Evolutionary conservation across 2,888 invertebrate species (phyloP), one percentile per base, ranked within the genome.

Genomic region (Parnassius mnemosyne): DNA sequence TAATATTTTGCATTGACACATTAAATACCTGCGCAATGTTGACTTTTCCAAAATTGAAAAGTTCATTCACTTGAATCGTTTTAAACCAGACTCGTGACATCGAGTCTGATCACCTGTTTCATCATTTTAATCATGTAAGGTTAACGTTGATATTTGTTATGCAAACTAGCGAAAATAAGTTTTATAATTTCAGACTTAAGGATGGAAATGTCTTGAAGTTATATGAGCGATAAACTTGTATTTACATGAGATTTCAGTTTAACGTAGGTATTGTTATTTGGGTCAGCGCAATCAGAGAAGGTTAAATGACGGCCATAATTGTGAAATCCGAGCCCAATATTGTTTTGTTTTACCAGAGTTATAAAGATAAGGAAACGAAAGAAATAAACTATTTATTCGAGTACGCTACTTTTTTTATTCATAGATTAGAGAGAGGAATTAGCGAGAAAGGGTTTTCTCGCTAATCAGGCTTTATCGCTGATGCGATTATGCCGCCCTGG

Each of bases 231-330:
- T 60, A 60, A 64, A 59, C 53, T 53, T 57, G 53, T 60, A 60
- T 60, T 57, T 64, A 64, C 53, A 57, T 49, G 53, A 57, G 52
- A 63, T 64, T 57, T 66, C 66, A 67, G 66, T 60, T 65, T 64
- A 66, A 61, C 12, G 55, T 53, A 52, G 47, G 51, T 55, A 58
- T 61, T 61, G 63, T 64, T 47, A 65, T 55, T 58, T 64, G 55
- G 61, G 66, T 64, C 60, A 67, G 25, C 55, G 52, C 51, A 63
- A 66, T 63, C 63, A 53, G 61, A 69, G 63, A 69, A 77, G 77
- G 73, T 75, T 72, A 51, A 62, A 54, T 58, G 68, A 67, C 64
- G 57, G 47, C 34, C 43, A 43, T 7, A 13, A 47, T 56, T 52
- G 60, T 53, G 55, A 7, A 47, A 52, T 25, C 46, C 20, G 25